Conservation (phyloP, 2,113 vertebrate species). For the Cairina moschata region DNA sequence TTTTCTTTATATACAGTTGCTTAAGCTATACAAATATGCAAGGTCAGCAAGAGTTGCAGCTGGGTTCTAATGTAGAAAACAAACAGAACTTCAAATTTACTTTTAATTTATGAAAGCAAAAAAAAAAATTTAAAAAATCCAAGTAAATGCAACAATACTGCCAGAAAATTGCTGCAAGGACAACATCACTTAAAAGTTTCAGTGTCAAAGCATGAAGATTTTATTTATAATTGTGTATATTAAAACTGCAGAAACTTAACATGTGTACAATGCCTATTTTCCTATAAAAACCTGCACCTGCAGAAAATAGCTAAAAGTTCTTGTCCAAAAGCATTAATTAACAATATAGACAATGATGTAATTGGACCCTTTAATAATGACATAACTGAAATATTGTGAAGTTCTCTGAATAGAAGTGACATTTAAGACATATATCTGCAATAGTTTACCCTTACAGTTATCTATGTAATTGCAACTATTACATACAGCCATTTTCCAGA, state of each 20-base stretch:
- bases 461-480: slow-evolving; percentile 73
- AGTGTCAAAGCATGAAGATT: slow-evolving; percentile 49
- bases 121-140: background rate
- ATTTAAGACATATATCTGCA: slow-evolving; percentile 74
- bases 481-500: slow-evolving; percentile 75
- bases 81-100: slow-evolving; percentile 76
- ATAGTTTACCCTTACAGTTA: slow-evolving; percentile 73
- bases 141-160: slow-evolving; percentile 59
- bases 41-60: slow-evolving; percentile 73
- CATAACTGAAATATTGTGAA: slow-evolving; percentile 65
- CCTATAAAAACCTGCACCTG: slow-evolving; percentile 77
- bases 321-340: slow-evolving; percentile 62
- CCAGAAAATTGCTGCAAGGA: slow-evolving; percentile 67
- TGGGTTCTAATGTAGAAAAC: slow-evolving; percentile 69
- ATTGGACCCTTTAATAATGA: slow-evolving; percentile 65
- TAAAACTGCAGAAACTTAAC: slow-evolving; percentile 58
- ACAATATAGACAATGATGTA: slow-evolving; percentile 68
- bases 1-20: slow-evolving; percentile 69
- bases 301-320: slow-evolving; percentile 67
- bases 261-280: slow-evolving; percentile 38
- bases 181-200: slow-evolving; percentile 69
- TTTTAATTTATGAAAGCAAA: slow-evolving; percentile 66
- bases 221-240: slow-evolving; percentile 3
- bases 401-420: slow-evolving; percentile 67
- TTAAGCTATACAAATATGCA: slow-evolving; percentile 69